Evolutionary conservation across 2,888 invertebrate genomes (phyloP), one percentile per base, ranked within the genome.

Genomic region (Liposcelis brunnea): DNA sequence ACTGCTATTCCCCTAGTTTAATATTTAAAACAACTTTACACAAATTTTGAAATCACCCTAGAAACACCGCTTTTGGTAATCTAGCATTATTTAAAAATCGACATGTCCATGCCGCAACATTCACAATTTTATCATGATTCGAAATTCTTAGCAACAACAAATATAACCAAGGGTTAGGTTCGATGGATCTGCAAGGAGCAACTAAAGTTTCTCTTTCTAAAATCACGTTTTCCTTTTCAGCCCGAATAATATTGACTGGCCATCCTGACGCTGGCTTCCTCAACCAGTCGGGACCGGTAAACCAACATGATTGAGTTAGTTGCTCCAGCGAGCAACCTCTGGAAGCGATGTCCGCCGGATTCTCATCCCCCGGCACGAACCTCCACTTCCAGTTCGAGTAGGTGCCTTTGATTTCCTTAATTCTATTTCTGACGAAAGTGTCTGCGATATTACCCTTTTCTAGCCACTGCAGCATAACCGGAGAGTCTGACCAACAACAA

Each of bases 341-440:
- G 7, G 18, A 18, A 8, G 19, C 15, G 7, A 40, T n/a, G 19
- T 40, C 40, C 4, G 40, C 40, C 4, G 40, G 40, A 40, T 40
- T 40, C 19, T 15, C 7, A 5, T 19, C 40, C 12, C 40, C 40
- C 16, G 40, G 40, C 18, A 40, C 40, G 11, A 6, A 19, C 19
- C 40, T 40, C 40, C 40, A 40, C 16, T 40, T 5, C 7, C 6
- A 12, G 6, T 6, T 4, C 2, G 36, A 19, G 8, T 50, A 46
- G 15, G 52, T 33, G 11, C 31, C 21, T 34, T 54, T 50, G 16
- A 58, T 58, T 49, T 58, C 57, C 47, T 50, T 42, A 1, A 55
- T 51, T 26, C 55, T 21, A 46, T 59, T 59, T 21, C 43, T 45
- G 1, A 56, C 55, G 48, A 59, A 58, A 8, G 49, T 50, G 2